Evolutionary conservation across 2,113 vertebrate genomes (phyloP), one percentile per base, ranked within the genome.

Genomic region (Raphicerus campestris): DNA sequence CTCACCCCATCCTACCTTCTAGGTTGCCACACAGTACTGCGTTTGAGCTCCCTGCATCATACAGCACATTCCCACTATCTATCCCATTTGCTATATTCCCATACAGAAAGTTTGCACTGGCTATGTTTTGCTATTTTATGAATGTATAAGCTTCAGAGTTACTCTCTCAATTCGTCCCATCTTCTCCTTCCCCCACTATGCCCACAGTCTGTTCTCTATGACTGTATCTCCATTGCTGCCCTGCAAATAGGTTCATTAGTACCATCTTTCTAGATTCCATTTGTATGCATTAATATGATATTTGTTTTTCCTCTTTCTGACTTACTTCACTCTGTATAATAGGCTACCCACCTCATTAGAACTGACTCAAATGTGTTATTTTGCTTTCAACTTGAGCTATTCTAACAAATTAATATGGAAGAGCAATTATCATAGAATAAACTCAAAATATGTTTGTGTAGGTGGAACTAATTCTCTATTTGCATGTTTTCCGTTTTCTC

Each of bases 301-400:
- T 42, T 42, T 75, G 22, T 75, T 75, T 75, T 75, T 42, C 39
- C 39, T 42, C 35, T 75, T 24, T 42, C 11, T 75, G 70, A 75
- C 70, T 75, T 42, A 14, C 39, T 75, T 42, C 22, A 42, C 22
- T 75, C 11, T 75, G 39, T 42, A 15, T 26, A 75, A 75, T 42
- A 75, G 39, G 20, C 70, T 75, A 75, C 39, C 70, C 39, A 75
- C 11, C 11, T 42, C 39, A 75, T 75, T 75, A 42, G 70, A 75
- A 75, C 11, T 15, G 39, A 75, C 22, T 75, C 22, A 75, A 15
- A 75, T 26, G 11, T 75, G 70, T 39, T 86, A 55, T 70, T 73
- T 82, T 95, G 32, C 75, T 94, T 90, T 93, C 63, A 91, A 26
- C 24, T 89, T 97, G 26, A 53, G 49, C 28, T 93, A 19, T 84